A percentile compares a stretch with the other conserved stretches of the same genome.
phyloP scores from a whole-genome alignment of 1,140 invertebrate species.

The Oscheius sp. region DNA sequence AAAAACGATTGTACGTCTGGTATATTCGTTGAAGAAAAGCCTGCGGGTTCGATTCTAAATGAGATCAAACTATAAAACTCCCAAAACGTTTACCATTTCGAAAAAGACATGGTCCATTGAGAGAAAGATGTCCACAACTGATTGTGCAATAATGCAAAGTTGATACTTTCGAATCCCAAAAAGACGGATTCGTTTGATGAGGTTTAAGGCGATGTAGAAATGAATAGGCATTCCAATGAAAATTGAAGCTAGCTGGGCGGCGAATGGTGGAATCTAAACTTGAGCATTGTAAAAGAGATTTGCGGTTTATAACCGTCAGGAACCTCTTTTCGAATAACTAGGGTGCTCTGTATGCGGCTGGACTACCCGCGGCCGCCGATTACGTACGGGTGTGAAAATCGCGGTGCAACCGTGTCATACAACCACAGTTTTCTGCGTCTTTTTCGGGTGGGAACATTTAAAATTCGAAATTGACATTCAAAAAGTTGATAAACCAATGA shows the following conservation, averaged over 20 bases:
- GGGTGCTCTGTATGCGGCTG: too few relatives aligned
- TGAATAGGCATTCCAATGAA: not conserved
- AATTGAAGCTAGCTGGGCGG: not conserved
- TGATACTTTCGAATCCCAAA: slow-evolving; percentile 1
- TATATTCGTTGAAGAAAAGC: not conserved
- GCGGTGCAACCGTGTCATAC: too few relatives aligned
- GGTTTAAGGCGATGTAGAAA: not conserved
- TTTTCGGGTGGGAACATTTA: too few relatives aligned
- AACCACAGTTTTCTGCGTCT: too few relatives aligned
- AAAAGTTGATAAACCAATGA: too few relatives aligned
- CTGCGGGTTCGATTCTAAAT: not conserved
- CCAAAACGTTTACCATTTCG: slow-evolving; percentile 1
- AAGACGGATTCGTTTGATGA: not conserved
- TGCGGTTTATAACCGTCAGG: too few relatives aligned
- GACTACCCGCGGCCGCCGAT: too few relatives aligned
- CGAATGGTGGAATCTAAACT: not conserved
- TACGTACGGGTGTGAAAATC: too few relatives aligned
- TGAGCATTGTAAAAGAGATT: too few relatives aligned
- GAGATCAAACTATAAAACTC: too few relatives aligned
- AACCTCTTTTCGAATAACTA: too few relatives aligned
- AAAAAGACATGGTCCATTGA: not conserved
- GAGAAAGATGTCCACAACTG: not conserved
- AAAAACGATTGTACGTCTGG: not conserved
- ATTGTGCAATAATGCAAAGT: not conserved
- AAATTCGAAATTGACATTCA: too few relatives aligned